Conservation (phyloP, 2,888 invertebrate genomes). For the Sesia apiformis region DNA sequence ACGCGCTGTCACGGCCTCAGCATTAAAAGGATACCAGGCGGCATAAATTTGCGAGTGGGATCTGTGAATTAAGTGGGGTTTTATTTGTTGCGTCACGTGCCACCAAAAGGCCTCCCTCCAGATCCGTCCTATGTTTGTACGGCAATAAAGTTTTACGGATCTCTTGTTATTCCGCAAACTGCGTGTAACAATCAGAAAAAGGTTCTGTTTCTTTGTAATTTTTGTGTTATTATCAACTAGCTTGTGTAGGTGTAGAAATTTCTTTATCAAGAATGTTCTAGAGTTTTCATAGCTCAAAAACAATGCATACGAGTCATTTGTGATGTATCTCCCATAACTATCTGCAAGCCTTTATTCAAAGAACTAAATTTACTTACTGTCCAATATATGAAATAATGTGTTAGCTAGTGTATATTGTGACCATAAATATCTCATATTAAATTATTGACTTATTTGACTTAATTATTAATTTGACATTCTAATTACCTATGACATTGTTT, state of each 20-base stretch:
- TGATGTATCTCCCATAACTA: too few species aligned
- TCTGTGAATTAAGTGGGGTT: slow-evolving; percentile 67
- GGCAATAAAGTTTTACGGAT: slow-evolving; percentile 32
- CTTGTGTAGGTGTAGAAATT: background rate
- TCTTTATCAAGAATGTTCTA: too few species aligned
- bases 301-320: too few species aligned
- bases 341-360: too few species aligned
- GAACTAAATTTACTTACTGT: too few species aligned
- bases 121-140: slow-evolving; percentile 37
- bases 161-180: slow-evolving; percentile 11
- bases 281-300: too few species aligned
- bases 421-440: too few species aligned
- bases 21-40: slow-evolving; percentile 64
- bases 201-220: background rate
- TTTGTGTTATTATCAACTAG: background rate
- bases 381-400: too few species aligned
- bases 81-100: slow-evolving; percentile 67
- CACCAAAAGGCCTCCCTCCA: slow-evolving; percentile 31
- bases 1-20: slow-evolving; percentile 62
- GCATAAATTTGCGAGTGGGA: slow-evolving; percentile 64
- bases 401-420: too few species aligned
- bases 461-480: too few species aligned
- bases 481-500: too few species aligned
- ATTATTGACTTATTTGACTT: too few species aligned
- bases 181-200: background rate